Evolutionary conservation across 1,140 invertebrate species (phyloP), one percentile per base, ranked within the genome.

Genomic region (Apis cerana): DNA sequence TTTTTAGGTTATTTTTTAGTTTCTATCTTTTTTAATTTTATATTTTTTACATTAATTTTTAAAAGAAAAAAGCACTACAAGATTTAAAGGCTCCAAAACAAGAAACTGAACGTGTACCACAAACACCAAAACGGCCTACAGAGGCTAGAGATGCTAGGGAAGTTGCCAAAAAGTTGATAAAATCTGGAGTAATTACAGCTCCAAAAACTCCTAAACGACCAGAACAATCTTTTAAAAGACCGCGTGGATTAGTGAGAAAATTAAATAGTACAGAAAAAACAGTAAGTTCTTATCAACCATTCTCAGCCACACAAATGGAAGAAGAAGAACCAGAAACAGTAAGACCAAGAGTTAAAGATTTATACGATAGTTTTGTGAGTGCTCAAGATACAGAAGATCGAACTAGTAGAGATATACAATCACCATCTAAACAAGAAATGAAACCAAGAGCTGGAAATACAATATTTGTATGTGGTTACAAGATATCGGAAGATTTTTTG

Each of bases 81-180:
- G 97, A 97, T 23, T 94, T 98, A 61, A 98, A 98, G 94, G 95
- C 97, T 1, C 98, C 98, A 1, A 97, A 98, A 93, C 97, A 96
- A 78, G 98, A 99, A 93, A 96, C 97, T 17, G 98, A 98, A 90
- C 97, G 98, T 83, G 92, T 94, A 19, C 97, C 97, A 12, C 94
- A 96, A 72, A 92, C 96, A 21, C 95, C 96, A 1, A 98, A 98
- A 93, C 95, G 97, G 59, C 97, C 97, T 5, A 96, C 97, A 12
- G 97, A 98, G 94, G 97, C 97, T 0, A 96, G 98, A 80, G 98
- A 99, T 96, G 98, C 98, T 12, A 96, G 98, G 76, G 98, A 99
- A 95, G 97, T 99, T 62, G 98, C 98, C 0, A 98, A 98, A 82
- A 99, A 99, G 92, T 94, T 99, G 19, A 96, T 99, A 1, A 98